These are phyloP conservation scores for Microchirus variegatus DNA, from an alignment of 2,797 vertebrate species.

Conservation along the genomic window DNA sequence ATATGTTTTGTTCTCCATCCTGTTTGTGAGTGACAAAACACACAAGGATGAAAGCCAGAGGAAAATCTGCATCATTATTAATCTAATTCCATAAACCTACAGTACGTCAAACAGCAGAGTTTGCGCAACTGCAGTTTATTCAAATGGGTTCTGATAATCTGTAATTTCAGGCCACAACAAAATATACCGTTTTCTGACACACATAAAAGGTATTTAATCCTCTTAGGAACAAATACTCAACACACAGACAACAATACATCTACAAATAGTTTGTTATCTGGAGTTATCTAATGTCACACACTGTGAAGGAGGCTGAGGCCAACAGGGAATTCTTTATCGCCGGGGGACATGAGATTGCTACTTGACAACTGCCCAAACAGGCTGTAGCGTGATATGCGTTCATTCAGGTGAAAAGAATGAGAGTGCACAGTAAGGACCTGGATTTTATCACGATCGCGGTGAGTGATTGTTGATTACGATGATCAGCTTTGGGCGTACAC, in stretches of 20 bases:
- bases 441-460: too few relatives aligned
- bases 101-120: not conserved
- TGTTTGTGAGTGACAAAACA: not conserved
- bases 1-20: not conserved
- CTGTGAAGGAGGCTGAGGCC: too few relatives aligned
- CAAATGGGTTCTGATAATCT: not conserved
- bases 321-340: too few relatives aligned
- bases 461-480: too few relatives aligned
- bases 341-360: too few relatives aligned
- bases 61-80: not conserved
- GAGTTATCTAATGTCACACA: too few relatives aligned
- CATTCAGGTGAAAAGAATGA: not conserved
- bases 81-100: not conserved
- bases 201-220: too few relatives aligned
- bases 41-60: not conserved
- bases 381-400: too few relatives aligned
- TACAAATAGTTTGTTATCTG: too few relatives aligned
- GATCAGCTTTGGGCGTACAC: too few relatives aligned
- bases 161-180: not conserved
- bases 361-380: too few relatives aligned
- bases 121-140: not conserved
- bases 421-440: too few relatives aligned
- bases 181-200: not conserved
- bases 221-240: not conserved
- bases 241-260: not conserved